Percentiles rank a stretch among this genome's conserved stretches.
Conservation (phyloP, 2,797 vertebrate species). For the Gymnodraco acuticeps region DNA sequence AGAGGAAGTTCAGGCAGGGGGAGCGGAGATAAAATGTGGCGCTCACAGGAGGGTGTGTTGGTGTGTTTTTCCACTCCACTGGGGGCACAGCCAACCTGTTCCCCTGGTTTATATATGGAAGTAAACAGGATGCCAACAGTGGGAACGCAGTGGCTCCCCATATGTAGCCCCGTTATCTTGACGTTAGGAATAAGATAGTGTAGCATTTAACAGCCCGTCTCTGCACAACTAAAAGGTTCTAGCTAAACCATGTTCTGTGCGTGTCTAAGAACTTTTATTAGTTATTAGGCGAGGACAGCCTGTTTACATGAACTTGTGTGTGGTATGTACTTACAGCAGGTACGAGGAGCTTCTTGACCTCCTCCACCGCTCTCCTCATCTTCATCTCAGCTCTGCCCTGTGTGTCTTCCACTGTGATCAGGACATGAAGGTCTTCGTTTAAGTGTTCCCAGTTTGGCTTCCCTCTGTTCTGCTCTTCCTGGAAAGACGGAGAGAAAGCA, state of each 20-base stretch:
- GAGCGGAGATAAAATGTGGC: conserved; percentile 64
- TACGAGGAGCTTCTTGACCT: conserved; percentile 90
- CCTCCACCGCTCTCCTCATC: conserved; percentile 89
- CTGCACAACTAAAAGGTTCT: conserved; percentile 21
- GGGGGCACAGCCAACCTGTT: conserved; percentile 71
- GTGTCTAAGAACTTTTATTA: background rate
- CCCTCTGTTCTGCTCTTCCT: conserved; percentile 91
- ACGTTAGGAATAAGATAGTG: conserved; percentile 23
- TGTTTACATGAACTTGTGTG: background rate
- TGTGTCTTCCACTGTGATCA: conserved; percentile 89
- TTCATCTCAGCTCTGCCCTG: conserved; percentile 88
- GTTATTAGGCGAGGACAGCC: conserved; percentile 6
- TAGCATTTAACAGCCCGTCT: conserved; percentile 27
- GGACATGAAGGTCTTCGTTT: conserved; percentile 89
- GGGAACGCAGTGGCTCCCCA: conserved; percentile 52
- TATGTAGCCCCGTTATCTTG: conserved; percentile 54
- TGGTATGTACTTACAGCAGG: conserved; percentile 85
- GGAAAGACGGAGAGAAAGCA: conserved; percentile 38
- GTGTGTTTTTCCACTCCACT: conserved; percentile 64
- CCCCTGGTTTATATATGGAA: conserved; percentile 61
- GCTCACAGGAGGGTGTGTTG: conserved; percentile 59
- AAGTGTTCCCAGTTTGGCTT: conserved; percentile 91
- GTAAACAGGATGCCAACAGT: conserved; percentile 74
- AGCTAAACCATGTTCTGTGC: background rate
- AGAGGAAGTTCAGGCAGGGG: conserved; percentile 55